A percentile compares a stretch with the other conserved stretches of the same genome.
phyloP scores from a whole-genome alignment of 2,113 vertebrate genomes.

The Climacteris rufus region DNA sequence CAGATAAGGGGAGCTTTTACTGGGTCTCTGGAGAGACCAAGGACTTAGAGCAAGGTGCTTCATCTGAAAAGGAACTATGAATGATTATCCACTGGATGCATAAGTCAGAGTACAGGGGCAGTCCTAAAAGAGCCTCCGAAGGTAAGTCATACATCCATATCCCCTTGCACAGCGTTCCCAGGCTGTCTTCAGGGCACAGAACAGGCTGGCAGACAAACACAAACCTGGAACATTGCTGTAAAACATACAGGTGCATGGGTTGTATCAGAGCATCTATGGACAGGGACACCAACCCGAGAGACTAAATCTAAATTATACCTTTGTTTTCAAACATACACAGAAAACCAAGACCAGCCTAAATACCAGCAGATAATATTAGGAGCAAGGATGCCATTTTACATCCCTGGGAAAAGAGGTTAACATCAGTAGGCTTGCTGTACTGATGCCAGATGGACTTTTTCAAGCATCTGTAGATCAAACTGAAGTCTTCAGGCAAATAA shows the following conservation, averaged over 20 bases:
- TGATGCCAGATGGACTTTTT: constrained; percentile 12
- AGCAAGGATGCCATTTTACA: background rate
- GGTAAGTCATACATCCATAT: background rate
- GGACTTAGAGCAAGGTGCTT: background rate
- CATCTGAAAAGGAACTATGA: background rate
- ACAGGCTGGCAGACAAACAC: background rate
- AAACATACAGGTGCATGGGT: background rate
- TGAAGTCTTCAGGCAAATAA: constrained; percentile 14
- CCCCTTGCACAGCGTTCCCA: background rate
- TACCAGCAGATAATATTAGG: background rate
- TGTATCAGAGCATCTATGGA: background rate
- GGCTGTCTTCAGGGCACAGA: background rate
- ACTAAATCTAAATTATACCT: background rate
- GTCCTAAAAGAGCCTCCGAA: background rate
- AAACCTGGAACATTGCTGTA: background rate
- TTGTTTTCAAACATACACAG: background rate
- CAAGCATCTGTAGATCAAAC: constrained; percentile 9
- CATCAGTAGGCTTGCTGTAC: background rate
- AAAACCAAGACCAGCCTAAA: background rate
- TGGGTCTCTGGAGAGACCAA: background rate
- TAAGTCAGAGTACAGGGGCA: background rate
- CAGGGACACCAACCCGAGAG: background rate
- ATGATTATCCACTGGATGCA: background rate
- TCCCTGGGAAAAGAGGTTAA: background rate
- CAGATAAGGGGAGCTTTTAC: background rate